Evolutionary conservation across 2,113 vertebrate species (phyloP), one percentile per base, ranked within the genome.

Genomic region (Zootoca vivipara): DNA sequence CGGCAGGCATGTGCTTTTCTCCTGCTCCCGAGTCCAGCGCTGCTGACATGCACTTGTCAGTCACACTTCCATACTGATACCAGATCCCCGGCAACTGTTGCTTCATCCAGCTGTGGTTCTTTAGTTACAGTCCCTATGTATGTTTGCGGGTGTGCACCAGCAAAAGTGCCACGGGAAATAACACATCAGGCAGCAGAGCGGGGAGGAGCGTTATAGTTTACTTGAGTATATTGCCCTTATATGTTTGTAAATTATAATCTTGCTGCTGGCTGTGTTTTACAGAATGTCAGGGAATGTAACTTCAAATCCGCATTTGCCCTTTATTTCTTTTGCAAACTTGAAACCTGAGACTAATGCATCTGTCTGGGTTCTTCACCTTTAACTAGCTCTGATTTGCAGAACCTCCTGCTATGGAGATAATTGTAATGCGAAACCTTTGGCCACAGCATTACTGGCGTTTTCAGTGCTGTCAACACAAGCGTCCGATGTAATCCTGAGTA

Each of bases 21-120:
- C 35, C 52, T 77, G 9, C 83, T 81, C 86, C 93, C 89, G 91
- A 67, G 78, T 64, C 20, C 12, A 90, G 92, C 90, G 69, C 88
- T 93, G 85, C 80, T 88, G 87, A 88, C 80, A 0, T 67, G 86
- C 93, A 82, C 96, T 91, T 86, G 95, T 79, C 93, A 89, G 96
- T 95, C 95, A 96, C 93, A 91, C 95, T 92, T 92, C 92, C 87
- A 92, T 91, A 89, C 80, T 95, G 95, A 96, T 93, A 95, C 91
- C 40, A 89, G 92, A 95, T 94, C 96, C 88, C 86, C 87, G 72
- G 93, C 91, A 94, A 93, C 94, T 95, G 95, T 74, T 92, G 4
- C 72, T 83, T 94, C 93, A 94, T 91, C 89, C 67, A 65, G 90
- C 85, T 94, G 89, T 89, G 92, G 75, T 89, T 92, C 35, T 0